Evolutionary conservation across 2,888 invertebrate species (phyloP).

Genomic region (Cyclophora albipunctata): DNA sequence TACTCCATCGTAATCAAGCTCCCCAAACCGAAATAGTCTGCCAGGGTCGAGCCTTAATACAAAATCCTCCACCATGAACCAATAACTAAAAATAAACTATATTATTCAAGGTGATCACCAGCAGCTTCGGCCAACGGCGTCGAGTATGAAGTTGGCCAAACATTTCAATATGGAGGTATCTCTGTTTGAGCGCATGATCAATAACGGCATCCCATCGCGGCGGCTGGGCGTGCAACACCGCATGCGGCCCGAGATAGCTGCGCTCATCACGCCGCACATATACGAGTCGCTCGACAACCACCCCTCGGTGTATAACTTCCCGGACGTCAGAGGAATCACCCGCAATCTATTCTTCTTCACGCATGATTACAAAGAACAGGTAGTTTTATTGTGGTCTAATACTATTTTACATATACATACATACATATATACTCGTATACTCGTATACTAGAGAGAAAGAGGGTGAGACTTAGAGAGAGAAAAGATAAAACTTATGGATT

Average conservation of each 20-base stretch:
- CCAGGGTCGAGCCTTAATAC: too few species aligned
- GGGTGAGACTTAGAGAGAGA: too few species aligned
- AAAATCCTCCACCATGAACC: too few species aligned
- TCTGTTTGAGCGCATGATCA: conserved; percentile 87
- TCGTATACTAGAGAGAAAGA: too few species aligned
- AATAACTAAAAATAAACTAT: too few species aligned
- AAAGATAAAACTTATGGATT: too few species aligned
- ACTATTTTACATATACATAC: too few species aligned
- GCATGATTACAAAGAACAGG: conserved; percentile 76
- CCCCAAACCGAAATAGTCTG: too few species aligned
- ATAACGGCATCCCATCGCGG: conserved; percentile 77
- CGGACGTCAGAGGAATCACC: conserved; percentile 74
- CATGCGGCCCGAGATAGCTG: conserved; percentile 79
- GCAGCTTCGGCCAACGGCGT: conserved; percentile 84
- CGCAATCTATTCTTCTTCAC: conserved; percentile 81
- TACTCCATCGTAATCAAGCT: too few species aligned
- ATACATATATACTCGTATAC: too few species aligned
- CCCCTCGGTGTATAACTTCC: conserved; percentile 73
- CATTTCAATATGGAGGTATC: conserved; percentile 83
- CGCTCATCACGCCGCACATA: conserved; percentile 79
- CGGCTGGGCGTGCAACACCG: conserved; percentile 82
- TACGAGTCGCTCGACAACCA: conserved; percentile 80
- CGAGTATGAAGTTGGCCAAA: conserved; percentile 79
- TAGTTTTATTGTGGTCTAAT: conserved; percentile 18
- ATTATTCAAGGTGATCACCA: conserved; percentile 80